phyloP scores from a whole-genome alignment of 2,797 vertebrate genomes.

The Ptychobarbus kaznakovi region DNA sequence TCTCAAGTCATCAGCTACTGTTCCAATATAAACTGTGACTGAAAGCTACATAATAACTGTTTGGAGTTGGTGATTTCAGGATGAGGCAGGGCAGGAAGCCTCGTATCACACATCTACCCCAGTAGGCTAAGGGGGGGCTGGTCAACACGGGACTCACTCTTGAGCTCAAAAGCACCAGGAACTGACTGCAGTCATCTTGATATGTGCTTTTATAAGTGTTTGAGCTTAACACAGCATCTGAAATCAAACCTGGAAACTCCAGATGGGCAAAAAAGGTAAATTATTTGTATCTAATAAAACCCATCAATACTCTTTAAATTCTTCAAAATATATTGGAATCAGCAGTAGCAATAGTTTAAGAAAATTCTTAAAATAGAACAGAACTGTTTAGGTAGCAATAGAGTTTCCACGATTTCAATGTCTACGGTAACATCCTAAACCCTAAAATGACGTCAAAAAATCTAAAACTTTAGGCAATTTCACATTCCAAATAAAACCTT shows the following conservation, averaged over 20 bases:
- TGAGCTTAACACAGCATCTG: not conserved
- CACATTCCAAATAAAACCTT: not conserved
- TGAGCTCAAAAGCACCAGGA: not conserved
- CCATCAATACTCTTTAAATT: not conserved
- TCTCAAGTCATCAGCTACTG: conserved; percentile 38
- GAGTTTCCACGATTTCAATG: not conserved
- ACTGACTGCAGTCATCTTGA: not conserved
- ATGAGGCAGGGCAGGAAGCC: conserved; percentile 41
- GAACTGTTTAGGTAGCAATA: not conserved
- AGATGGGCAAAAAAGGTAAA: not conserved
- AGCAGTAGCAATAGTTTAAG: not conserved
- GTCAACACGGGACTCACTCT: not conserved
- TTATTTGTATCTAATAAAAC: not conserved
- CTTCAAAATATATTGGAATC: not conserved
- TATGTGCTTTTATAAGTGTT: not conserved
- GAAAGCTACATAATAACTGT: conserved; percentile 23
- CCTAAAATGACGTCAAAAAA: not conserved
- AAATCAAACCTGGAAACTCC: not conserved
- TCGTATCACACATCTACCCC: conserved; percentile 29
- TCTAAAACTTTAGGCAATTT: not conserved
- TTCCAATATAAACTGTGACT: conserved; percentile 30
- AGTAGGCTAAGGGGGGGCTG: not conserved
- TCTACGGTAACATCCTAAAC: not conserved
- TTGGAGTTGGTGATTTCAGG: conserved; percentile 19
- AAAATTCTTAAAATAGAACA: not conserved